Evolutionary conservation across 2,888 invertebrate genomes (phyloP).

Genomic region (Agrochola circellaris): DNA sequence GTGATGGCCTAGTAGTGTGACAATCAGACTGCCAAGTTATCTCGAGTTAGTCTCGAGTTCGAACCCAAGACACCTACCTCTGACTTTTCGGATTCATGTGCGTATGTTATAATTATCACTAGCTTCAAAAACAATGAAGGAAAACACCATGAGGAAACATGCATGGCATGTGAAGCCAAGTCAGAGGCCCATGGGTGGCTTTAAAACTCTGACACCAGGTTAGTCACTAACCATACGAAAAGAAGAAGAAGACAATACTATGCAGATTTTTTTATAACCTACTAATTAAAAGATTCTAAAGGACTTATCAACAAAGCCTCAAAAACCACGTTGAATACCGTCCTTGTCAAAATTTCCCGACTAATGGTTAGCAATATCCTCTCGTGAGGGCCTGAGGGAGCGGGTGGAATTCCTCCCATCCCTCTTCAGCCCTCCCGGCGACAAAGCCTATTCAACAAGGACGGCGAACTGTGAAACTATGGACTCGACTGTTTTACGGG

Average conservation of each 20-base stretch:
- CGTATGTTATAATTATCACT: too few relatives aligned
- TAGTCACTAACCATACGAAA: too few relatives aligned
- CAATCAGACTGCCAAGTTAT: too few relatives aligned
- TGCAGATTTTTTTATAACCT: not conserved
- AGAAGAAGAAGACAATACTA: not conserved
- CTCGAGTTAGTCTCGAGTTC: too few relatives aligned
- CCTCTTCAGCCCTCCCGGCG: constrained; percentile 47
- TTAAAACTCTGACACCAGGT: too few relatives aligned
- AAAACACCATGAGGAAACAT: too few relatives aligned
- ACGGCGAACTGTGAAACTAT: constrained; percentile 64
- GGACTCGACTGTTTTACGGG: constrained; percentile 43
- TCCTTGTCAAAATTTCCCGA: constrained; percentile 69
- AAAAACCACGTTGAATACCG: constrained; percentile 34
- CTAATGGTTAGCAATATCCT: constrained; percentile 74
- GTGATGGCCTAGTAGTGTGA: too few relatives aligned
- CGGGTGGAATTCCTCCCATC: constrained; percentile 68
- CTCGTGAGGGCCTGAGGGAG: constrained; percentile 50
- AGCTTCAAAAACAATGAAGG: too few relatives aligned
- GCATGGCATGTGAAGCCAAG: too few relatives aligned
- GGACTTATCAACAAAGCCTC: not conserved
- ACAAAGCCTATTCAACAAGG: constrained; percentile 76
- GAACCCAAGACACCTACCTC: too few relatives aligned
- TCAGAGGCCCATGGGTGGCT: too few relatives aligned
- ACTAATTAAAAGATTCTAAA: not conserved
- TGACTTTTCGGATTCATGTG: too few relatives aligned